Base-by-base conservation (phyloP, 1,140 invertebrate species). In the Agrilus planipennis region DNA sequence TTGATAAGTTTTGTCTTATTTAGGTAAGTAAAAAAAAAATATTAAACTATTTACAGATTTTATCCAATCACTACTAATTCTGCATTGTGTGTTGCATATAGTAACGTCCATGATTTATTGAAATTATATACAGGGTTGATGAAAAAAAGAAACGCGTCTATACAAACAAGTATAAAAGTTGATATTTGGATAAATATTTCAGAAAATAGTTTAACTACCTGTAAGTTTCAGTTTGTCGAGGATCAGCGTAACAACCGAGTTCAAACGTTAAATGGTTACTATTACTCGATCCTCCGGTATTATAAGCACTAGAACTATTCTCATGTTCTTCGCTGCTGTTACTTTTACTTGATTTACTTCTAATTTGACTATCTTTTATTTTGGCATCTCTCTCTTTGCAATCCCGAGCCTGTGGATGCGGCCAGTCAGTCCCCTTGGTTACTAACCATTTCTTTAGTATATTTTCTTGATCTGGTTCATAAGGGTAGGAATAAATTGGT, bases 271-370 rank as follows among this genome's bases (percentile, higher is more conserved):
- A 61, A 3, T 76, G 79, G 39, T 77, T 81, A 50, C 80, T 82
- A 39, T 81, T 75, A 49, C 78, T 81, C 2, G 76, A 78, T 44
- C 81, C 81, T 2, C 79, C 82, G 1, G 81, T 84, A 49, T 84
- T 86, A 53, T 84, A 84, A 34, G 81, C 81, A 61, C 76, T 81
- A 17, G 79, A 79, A 15, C 75, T 77, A 43, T 79, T 67, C 27
- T 69, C 75, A 34, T 76, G 69, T 30, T 77, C 75, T 10, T 62
- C 63, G 4, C 67, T 70, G 34, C 68, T 70, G 42, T 66, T 70
- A 42, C 67, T 70, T 40, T 69, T 67, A 1, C 64, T 67, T 0
- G 58, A 20, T 60, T 67, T 43, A 34, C 39, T 53, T 9, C 45
- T 41, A 30, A 46, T 17, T 42, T 49, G 30, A 18, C 36, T 30